A percentile compares a stretch with the other conserved stretches of the same genome.
Evolutionary conservation across 2,888 invertebrate species (phyloP).

Genomic region (Rhagonycha lutea): DNA sequence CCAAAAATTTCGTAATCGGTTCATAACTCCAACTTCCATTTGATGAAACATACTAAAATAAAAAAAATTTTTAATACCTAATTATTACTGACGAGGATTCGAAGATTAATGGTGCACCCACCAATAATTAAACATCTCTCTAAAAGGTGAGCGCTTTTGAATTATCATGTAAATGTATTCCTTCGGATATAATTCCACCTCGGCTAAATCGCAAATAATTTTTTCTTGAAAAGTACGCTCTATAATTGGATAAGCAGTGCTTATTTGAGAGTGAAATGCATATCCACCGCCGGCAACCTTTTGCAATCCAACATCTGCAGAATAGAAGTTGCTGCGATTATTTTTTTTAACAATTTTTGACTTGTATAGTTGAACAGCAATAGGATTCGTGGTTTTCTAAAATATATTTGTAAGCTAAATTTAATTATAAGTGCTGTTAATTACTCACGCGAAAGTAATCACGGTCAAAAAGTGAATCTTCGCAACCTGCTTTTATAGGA

Average conservation of each 20-base stretch:
- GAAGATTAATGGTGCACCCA: conserved; percentile 43
- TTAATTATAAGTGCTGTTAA: background rate
- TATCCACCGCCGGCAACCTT: conserved; percentile 67
- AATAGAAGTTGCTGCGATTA: conserved; percentile 56
- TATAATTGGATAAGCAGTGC: conserved; percentile 71
- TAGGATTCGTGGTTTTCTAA: conserved; percentile 68
- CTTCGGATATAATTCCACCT: conserved; percentile 64
- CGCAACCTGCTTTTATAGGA: conserved; percentile 63
- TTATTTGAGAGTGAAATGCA: conserved; percentile 72
- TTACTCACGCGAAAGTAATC: conserved; percentile 65
- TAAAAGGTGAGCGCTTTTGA: conserved; percentile 65
- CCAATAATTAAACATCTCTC: conserved; percentile 66
- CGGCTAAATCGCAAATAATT: conserved; percentile 69
- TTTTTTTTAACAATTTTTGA: conserved; percentile 58
- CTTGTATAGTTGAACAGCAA: conserved; percentile 62
- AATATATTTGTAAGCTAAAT: conserved; percentile 24
- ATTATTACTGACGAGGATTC: background rate
- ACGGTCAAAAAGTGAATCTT: conserved; percentile 66
- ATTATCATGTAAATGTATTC: conserved; percentile 63
- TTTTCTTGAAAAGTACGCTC: conserved; percentile 65
- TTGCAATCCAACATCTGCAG: conserved; percentile 61
- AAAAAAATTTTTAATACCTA: conserved; percentile 39
- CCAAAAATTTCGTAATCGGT: conserved; percentile 62
- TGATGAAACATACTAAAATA: conserved; percentile 63
- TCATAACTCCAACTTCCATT: conserved; percentile 64